phyloP scores from a whole-genome alignment of 1,140 invertebrate species.

The Spodoptera frugiperda region DNA sequence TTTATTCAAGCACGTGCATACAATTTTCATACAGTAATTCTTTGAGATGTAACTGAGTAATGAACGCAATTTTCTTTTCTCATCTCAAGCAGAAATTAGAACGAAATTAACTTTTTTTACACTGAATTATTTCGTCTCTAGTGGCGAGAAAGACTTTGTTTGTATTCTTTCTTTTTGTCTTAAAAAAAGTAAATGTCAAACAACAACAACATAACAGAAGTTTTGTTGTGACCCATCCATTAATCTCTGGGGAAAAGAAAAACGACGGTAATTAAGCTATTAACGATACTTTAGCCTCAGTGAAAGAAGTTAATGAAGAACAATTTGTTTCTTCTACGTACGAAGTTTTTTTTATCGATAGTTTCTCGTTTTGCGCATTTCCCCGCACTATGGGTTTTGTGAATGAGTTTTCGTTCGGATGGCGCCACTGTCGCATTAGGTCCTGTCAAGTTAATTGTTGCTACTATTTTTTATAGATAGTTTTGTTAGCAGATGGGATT shows the following conservation, averaged over 20 bases:
- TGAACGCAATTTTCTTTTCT: neutral
- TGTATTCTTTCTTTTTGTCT: neutral
- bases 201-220: conserved; percentile 2
- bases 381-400: neutral
- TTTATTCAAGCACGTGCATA: too few relatives aligned
- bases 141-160: neutral
- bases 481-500: too few relatives aligned
- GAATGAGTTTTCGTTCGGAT: too few relatives aligned
- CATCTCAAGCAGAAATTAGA: neutral
- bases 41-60: too few relatives aligned
- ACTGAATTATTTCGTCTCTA: neutral
- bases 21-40: too few relatives aligned
- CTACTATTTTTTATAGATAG: too few relatives aligned
- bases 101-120: neutral
- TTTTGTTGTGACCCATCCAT: conserved; percentile 8
- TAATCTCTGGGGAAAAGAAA: conserved; percentile 1
- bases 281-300: conserved; percentile 4
- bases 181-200: neutral
- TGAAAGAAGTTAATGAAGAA: conserved; percentile 2
- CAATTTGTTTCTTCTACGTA: neutral
- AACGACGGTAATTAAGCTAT: neutral
- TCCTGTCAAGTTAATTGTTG: too few relatives aligned
- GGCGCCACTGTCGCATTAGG: too few relatives aligned
- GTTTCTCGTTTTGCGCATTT: neutral
- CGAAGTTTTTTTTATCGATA: neutral